phyloP scores from a whole-genome alignment of 1,140 invertebrate genomes.

The Lepidotrigona ventralis region DNA sequence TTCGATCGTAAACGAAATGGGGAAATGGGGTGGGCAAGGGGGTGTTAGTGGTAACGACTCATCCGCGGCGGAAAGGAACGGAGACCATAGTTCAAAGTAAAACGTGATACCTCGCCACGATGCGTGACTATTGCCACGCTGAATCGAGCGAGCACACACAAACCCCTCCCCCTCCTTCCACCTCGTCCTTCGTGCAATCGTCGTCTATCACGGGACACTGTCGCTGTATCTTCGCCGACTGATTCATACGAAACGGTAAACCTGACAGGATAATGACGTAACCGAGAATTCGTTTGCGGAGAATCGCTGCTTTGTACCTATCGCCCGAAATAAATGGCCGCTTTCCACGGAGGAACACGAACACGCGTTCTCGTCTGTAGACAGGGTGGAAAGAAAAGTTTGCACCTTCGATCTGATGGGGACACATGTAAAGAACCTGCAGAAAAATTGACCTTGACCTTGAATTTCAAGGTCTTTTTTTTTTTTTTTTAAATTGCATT shows the following conservation, averaged over 20 bases:
- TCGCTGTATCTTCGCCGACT: conserved; percentile 29
- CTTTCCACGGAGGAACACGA: neutral
- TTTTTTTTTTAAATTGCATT: no score
- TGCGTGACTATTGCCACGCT: conserved; percentile 59
- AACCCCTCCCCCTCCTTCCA: no score
- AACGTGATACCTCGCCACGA: conserved; percentile 53
- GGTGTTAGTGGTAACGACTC: conserved; percentile 48
- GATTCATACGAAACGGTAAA: conserved; percentile 32
- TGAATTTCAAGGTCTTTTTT: no score
- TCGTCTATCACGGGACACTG: conserved; percentile 35
- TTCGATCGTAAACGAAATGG: conserved; percentile 42
- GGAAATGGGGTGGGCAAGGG: neutral
- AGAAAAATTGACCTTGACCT: no score
- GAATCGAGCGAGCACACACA: conserved; percentile 24
- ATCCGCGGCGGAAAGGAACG: conserved; percentile 44
- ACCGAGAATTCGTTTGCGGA: conserved; percentile 1
- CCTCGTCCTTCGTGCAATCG: neutral
- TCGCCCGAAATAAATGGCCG: neutral
- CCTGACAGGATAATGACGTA: conserved; percentile 16
- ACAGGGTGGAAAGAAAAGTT: no score
- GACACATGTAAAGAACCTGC: no score
- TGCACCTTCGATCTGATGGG: no score
- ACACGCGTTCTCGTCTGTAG: neutral
- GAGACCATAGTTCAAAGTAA: conserved; percentile 46
- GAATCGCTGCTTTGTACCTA: neutral